phyloP scores from a whole-genome alignment of 53 echinoderm and acorn worm genomes.

The Paelopatides confundens region DNA sequence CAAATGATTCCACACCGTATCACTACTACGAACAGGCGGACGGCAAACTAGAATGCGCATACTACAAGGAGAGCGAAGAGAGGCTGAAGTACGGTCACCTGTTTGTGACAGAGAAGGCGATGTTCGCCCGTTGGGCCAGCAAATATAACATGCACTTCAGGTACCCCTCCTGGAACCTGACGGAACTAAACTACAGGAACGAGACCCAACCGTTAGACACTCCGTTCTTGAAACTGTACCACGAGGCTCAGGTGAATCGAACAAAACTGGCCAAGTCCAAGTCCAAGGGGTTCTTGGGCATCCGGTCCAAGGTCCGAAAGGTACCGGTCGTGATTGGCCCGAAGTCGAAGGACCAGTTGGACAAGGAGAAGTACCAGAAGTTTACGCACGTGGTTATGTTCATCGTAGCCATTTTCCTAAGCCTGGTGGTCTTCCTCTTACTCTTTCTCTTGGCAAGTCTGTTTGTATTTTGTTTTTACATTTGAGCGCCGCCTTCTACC shows the following conservation, averaged over 20 bases:
- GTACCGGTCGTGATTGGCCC: conserved; percentile 76
- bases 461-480: conserved; percentile 95
- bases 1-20: conserved; percentile 89
- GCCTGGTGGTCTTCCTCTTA: conserved; percentile 90
- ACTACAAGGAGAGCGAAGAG: conserved; percentile 96
- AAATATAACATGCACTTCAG: conserved; percentile 93
- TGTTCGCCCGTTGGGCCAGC: conserved; percentile 93
- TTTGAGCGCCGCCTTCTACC: conserved; percentile 58
- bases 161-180: conserved; percentile 93
- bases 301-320: conserved; percentile 65
- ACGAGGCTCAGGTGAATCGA: conserved; percentile 91
- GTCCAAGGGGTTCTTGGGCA: conserved; percentile 58
- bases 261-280: conserved; percentile 51
- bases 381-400: conserved; percentile 96
- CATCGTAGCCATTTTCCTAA: conserved; percentile 94
- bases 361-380: conserved; percentile 96
- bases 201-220: conserved; percentile 84
- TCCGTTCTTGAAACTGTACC: conserved; percentile 89
- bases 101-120: conserved; percentile 97
- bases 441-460: conserved; percentile 98
- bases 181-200: conserved; percentile 51
- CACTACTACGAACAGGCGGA: conserved; percentile 88
- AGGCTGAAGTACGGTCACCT: conserved; percentile 88
- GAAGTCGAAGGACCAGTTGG: conserved; percentile 86
- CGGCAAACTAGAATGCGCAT: conserved; percentile 88